phyloP scores from a whole-genome alignment of 2,888 invertebrate species.

The Lepidochitona cinerea region DNA sequence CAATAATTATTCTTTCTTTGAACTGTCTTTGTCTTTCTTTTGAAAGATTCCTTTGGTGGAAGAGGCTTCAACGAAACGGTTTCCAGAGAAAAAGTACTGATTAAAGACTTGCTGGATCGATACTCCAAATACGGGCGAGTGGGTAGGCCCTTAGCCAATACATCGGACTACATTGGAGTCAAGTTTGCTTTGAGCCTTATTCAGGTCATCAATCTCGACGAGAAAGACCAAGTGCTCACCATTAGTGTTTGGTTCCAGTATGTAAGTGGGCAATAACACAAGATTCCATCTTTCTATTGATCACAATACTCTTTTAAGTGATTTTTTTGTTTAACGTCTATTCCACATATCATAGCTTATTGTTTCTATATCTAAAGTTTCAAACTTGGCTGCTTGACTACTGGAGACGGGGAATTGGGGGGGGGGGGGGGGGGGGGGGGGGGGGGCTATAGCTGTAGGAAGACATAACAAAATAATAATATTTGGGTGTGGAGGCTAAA shows the following conservation, averaged over 20 bases:
- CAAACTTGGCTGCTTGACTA: too few species aligned
- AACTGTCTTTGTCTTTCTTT: not conserved
- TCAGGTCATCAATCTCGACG: conserved; percentile 60
- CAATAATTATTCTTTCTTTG: not conserved
- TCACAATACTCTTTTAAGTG: too few species aligned
- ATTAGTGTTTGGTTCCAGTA: conserved; percentile 60
- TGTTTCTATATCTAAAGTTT: too few species aligned
- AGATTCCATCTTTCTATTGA: too few species aligned
- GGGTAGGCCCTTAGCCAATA: conserved; percentile 56
- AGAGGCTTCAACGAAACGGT: conserved; percentile 22
- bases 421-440: too few species aligned
- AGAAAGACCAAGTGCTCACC: conserved; percentile 59
- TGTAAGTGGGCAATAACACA: too few species aligned
- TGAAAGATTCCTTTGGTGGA: not conserved
- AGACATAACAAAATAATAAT: too few species aligned
- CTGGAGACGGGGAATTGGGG: too few species aligned
- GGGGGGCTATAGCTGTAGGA: too few species aligned
- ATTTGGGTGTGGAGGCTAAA: too few species aligned
- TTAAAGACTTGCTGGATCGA: conserved; percentile 58
- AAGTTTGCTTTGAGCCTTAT: conserved; percentile 56
- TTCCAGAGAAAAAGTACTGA: conserved; percentile 66
- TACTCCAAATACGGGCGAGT: conserved; percentile 52
- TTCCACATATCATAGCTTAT: too few species aligned
- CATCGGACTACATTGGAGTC: conserved; percentile 50
- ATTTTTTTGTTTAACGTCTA: too few species aligned